Conservation (phyloP, 2,888 invertebrate genomes). For the Phanerotoma sp. region DNA sequence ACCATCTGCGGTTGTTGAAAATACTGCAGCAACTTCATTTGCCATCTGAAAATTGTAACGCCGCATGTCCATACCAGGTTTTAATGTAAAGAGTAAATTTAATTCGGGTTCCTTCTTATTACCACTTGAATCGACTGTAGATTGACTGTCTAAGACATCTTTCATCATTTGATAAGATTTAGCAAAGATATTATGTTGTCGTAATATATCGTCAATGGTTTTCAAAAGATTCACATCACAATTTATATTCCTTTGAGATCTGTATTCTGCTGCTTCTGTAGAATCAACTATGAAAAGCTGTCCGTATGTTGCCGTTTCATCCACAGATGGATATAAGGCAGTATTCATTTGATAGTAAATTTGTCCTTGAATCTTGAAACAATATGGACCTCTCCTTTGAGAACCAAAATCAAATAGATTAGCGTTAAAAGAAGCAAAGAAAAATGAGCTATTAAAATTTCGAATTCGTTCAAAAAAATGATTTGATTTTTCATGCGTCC, state of each 20-base stretch:
- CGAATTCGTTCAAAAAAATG: conserved; percentile 23
- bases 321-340: not conserved
- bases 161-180: not conserved
- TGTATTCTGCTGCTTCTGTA: not conserved
- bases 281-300: conserved; percentile 4
- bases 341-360: conserved; percentile 7
- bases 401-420: conserved; percentile 24
- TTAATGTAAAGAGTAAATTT: not conserved
- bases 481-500: conserved; percentile 17
- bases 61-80: not conserved
- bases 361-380: conserved; percentile 26
- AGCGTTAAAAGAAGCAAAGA: conserved; percentile 28
- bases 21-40: not conserved
- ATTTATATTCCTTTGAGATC: not conserved
- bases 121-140: not conserved
- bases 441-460: conserved; percentile 25
- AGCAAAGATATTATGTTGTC: conserved; percentile 9
- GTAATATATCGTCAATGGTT: conserved; percentile 7
- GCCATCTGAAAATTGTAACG: not conserved
- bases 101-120: not conserved
- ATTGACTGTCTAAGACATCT: not conserved
- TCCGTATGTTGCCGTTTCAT: not conserved
- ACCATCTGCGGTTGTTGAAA: not conserved
- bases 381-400: conserved; percentile 13
- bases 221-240: not conserved